Evolutionary conservation across 2,113 vertebrate species (phyloP).

Genomic region (Nansenia antarctica): DNA sequence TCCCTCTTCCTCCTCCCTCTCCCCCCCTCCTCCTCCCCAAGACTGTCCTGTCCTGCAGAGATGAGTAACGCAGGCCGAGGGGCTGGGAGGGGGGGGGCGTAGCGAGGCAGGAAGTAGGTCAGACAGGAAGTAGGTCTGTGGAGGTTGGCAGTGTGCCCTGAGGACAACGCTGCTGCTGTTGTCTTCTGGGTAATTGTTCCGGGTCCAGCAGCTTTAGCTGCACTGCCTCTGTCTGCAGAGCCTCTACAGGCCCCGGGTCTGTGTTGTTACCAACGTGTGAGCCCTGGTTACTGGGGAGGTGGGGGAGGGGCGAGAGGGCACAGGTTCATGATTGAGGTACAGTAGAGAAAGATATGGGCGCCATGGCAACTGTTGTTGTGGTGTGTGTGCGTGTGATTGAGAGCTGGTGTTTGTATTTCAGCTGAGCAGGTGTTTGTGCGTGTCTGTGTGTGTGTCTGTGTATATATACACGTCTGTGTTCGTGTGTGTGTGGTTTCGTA

Average conservation of each 20-base stretch:
- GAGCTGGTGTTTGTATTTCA: constrained; percentile 33
- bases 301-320: not conserved
- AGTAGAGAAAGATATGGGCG: constrained; percentile 27
- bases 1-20: too few relatives aligned
- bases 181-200: constrained; percentile 40
- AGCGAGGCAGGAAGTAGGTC: constrained; percentile 56
- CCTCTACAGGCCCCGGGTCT: too few relatives aligned
- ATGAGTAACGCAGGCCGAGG: constrained; percentile 31
- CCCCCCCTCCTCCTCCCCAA: too few relatives aligned
- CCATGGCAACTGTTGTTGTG: constrained; percentile 34
- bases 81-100: too few relatives aligned
- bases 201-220: constrained; percentile 21
- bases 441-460: not conserved
- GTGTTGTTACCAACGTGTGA: constrained; percentile 4
- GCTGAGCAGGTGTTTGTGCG: constrained; percentile 26
- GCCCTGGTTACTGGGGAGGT: not conserved
- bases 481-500: constrained; percentile 33
- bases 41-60: constrained; percentile 29
- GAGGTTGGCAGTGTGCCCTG: constrained; percentile 28
- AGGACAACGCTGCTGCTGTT: constrained; percentile 25
- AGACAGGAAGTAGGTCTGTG: constrained; percentile 60
- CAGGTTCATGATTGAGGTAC: constrained; percentile 38
- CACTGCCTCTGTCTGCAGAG: constrained; percentile 17
- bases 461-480: too few relatives aligned
- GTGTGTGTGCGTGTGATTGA: constrained; percentile 22